These are phyloP conservation scores for Druon quercuslanigerum DNA, from an alignment of 1,140 invertebrate species.

Conservation along the genomic window DNA sequence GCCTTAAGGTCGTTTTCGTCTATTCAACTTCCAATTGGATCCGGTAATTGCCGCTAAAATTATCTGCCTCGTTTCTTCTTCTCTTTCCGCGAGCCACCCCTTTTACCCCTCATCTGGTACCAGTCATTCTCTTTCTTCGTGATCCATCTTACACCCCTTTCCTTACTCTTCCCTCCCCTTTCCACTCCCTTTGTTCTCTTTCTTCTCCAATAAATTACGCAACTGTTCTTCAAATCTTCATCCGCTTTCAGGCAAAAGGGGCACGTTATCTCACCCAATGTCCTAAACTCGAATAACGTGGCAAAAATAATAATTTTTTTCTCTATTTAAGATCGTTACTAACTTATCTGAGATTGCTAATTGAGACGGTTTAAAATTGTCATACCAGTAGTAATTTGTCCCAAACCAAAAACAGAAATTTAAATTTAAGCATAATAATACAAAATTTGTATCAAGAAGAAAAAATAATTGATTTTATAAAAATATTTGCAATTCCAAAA, in stretches of 20 bases:
- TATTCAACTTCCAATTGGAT: constrained; percentile 67
- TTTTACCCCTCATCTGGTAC: constrained; percentile 42
- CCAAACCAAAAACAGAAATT: too few species aligned
- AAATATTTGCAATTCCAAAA: too few species aligned
- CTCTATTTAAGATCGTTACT: background rate
- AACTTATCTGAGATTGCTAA: too few species aligned
- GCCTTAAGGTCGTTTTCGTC: constrained; percentile 63
- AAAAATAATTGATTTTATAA: too few species aligned
- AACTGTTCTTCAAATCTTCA: background rate
- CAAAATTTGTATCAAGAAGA: too few species aligned
- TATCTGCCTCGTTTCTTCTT: constrained; percentile 54
- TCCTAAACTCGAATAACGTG: background rate
- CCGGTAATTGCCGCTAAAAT: constrained; percentile 67
- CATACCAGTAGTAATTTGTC: too few species aligned
- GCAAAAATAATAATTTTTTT: background rate
- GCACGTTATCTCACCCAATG: background rate
- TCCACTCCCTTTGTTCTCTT: background rate
- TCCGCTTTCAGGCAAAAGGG: too few species aligned
- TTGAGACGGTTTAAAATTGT: too few species aligned
- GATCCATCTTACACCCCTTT: constrained; percentile 44
- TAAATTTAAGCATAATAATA: too few species aligned
- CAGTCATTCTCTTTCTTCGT: constrained; percentile 46
- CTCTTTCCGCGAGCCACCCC: constrained; percentile 36
- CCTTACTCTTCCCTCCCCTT: background rate
- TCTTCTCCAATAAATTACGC: constrained; percentile 33